A percentile compares a stretch with the other conserved stretches of the same genome.
Evolutionary conservation across 2,797 vertebrate species (phyloP).

Genomic region (Vireo griseus): DNA sequence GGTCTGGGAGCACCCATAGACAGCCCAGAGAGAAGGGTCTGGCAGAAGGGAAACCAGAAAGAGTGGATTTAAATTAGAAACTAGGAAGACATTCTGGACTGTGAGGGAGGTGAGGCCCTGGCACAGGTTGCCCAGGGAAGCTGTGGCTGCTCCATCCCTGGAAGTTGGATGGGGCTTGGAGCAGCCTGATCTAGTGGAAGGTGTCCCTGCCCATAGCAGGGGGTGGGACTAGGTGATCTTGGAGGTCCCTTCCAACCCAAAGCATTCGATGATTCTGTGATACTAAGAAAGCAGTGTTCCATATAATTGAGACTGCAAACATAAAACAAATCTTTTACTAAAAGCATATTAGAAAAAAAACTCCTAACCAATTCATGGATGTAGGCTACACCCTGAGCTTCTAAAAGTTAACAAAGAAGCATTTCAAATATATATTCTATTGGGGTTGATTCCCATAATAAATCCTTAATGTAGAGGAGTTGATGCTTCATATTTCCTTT

Average conservation of each 20-base stretch:
- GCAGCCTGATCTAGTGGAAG: not conserved
- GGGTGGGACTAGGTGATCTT: not conserved
- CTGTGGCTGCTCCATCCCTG: not conserved
- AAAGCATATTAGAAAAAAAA: not conserved
- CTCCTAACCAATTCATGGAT: not conserved
- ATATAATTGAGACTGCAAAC: not conserved
- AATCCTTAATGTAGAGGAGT: not conserved
- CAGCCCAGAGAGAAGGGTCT: not conserved
- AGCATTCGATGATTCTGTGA: not conserved
- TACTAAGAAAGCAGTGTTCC: not conserved
- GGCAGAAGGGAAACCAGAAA: not conserved
- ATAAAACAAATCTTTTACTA: not conserved
- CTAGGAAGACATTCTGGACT: not conserved
- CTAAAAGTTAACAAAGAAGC: not conserved
- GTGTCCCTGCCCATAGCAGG: not conserved
- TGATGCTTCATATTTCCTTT: constrained; percentile 18
- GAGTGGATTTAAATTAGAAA: not conserved
- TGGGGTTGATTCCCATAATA: not conserved
- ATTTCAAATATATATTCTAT: not conserved
- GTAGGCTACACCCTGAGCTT: not conserved
- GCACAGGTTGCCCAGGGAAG: not conserved
- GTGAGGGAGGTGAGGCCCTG: not conserved
- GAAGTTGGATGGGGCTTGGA: not conserved
- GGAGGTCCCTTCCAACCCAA: not conserved
- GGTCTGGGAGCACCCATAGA: not conserved